These are phyloP conservation scores for Cheilosia grossa DNA, from an alignment of 2,888 invertebrate genomes.

Conservation along the genomic window DNA sequence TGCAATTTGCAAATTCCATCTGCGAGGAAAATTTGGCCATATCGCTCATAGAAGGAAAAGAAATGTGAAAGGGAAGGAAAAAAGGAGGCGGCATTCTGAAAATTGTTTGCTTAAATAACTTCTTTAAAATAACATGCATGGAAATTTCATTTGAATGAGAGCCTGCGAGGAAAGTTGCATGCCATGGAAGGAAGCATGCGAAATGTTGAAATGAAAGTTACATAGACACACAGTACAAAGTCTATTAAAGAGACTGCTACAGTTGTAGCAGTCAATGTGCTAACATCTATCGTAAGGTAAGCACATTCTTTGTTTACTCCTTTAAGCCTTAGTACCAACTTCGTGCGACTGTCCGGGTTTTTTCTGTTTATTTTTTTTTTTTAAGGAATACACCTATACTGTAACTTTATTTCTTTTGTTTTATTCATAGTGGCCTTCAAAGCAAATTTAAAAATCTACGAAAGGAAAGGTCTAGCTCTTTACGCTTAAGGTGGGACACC, in stretches of 20 bases:
- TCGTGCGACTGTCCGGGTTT: constrained; percentile 15
- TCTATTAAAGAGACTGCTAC: constrained; percentile 18
- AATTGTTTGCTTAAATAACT: constrained; percentile 61
- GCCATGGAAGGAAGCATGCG: constrained; percentile 9
- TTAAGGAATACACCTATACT: constrained; percentile 43
- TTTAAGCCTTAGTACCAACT: constrained; percentile 47
- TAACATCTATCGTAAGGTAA: constrained; percentile 5
- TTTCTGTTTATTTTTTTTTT: constrained; percentile 7
- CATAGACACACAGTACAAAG: constrained; percentile 1
- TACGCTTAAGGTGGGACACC: constrained; percentile 42
- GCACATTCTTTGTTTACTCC: constrained; percentile 57
- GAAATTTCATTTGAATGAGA: constrained; percentile 34
- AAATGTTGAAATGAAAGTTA: constrained; percentile 45
- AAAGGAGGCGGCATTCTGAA: constrained; percentile 22
- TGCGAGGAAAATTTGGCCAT: constrained; percentile 44
- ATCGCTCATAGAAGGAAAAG: constrained; percentile 15
- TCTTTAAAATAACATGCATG: constrained; percentile 41
- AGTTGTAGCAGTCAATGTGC: constrained; percentile 3
- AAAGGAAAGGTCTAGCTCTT: constrained; percentile 40
- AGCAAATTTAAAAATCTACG: constrained; percentile 52
- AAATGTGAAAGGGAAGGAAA: neutral
- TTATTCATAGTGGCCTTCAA: constrained; percentile 67
- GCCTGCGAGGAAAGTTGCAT: constrained; percentile 28
- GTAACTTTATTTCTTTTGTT: constrained; percentile 64
- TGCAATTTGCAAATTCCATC: constrained; percentile 51